Evolutionary conservation across 1,140 invertebrate species (phyloP), one percentile per base, ranked within the genome.

Genomic region (Caenorhabditis elegans): DNA sequence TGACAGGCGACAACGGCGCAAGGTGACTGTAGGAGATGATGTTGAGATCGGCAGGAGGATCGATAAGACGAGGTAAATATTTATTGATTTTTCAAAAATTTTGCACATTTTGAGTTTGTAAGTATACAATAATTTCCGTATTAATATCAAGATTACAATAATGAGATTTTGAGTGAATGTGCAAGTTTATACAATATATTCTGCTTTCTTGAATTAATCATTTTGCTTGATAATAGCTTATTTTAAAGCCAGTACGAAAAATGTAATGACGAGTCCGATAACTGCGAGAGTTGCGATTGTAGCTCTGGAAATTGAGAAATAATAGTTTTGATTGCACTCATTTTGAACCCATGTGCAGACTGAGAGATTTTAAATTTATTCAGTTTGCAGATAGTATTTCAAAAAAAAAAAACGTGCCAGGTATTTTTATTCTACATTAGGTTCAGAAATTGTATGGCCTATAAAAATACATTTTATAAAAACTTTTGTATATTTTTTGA

Each of bases 41-140:
- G 53, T 60, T 26, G 53, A 39, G 34, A 39, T 17, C 34, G 60
- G 60, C 60, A 39, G 34, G 60, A 31, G 60, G 60, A 70, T 70
- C 60, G 39, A 70, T 70, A 70, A 70, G 60, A 70, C 28, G 34
- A 70, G 60, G 60, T 70, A 70, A 17, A 34, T 60, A 17, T 10
- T 5, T 4, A 60, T 60, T 60, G 19, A 15, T 55, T 26, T 19
- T 19, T 49, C 8, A n/a, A 8, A 49, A 49, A 49, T 60, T 17
- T 60, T 60, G 5, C 28, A 51, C n/a, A 51, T 51, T 4, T 17
- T 5, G 13, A 3, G 19, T 51, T 8, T 8, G 13, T 31, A 15
- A 2, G n/a, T 24, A 10, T 34, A 11, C 19, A 24, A 53, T 26
- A 26, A 0, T 26, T 6, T 2, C 11, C 1, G 4, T 26, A 31